Base-by-base conservation (phyloP, 2,888 invertebrate genomes). In the Sinelater perroti region DNA sequence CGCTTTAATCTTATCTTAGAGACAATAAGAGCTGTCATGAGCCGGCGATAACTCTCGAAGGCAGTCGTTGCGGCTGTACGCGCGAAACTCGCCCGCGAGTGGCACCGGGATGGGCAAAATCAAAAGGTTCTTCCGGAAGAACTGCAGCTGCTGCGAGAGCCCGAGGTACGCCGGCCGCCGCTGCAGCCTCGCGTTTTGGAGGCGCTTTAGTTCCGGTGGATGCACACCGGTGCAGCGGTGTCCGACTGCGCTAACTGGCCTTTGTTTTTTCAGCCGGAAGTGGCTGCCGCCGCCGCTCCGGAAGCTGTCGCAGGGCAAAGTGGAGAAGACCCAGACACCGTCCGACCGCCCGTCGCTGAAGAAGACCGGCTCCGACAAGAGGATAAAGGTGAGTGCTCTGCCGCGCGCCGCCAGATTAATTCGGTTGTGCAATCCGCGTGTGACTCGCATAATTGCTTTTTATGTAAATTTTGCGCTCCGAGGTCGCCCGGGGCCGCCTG, bases 261-360 rank as follows among this genome's bases (percentile, higher is more conserved):
- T 30, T 38, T 47, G 36, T 49, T 69, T 68, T 74, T 81, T 63
- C 79, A 91, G 91, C 78, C 87, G 91, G 75, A 95, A 94, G 86
- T 93, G 95, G 91, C 82, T 96, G 76, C 90, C 94, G 61, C 93
- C 88, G 76, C 86, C 91, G 45, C 84, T 95, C 58, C 85, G 95
- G 67, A 96, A 96, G 79, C 84, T 91, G 67, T 93, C 94, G 67
- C 93, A 93, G 78, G 90, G 90, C 68, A 93, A 93, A 80, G 88
- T 89, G 63, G 91, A 94, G 72, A 93, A 93, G 76, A 63, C 83
- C 80, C 73, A 85, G 83, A 74, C 82, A 40, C 67, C 77, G 35
- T 70, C 79, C 10, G 83, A 85, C 18, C 80, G 84, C 64, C 79
- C 81, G 13, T 83, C 85, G 33, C 82, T 91, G 67, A 89, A 91